phyloP scores from a whole-genome alignment of 2,797 vertebrate genomes.

The Trichosurus vulpecula region DNA sequence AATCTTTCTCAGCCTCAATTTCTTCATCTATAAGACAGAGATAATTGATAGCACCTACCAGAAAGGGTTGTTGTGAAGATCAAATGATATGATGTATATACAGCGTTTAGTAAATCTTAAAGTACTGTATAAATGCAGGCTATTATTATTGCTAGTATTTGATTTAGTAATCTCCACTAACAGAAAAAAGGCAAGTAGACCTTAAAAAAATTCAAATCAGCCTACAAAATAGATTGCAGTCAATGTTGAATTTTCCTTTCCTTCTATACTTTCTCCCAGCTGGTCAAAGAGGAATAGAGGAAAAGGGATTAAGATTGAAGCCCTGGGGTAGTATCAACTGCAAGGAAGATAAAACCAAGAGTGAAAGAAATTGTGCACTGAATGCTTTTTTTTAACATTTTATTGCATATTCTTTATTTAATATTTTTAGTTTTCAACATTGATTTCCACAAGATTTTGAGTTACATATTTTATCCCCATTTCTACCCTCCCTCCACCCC shows the following conservation, averaged over 20 bases:
- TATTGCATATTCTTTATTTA: too few species aligned
- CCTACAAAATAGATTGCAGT: neutral
- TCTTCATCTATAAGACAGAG: neutral
- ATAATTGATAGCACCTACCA: neutral
- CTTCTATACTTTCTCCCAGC: neutral
- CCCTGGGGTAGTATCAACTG: neutral
- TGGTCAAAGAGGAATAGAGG: neutral
- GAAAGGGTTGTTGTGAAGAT: neutral
- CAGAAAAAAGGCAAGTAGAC: neutral
- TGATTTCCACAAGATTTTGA: too few species aligned
- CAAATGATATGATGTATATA: neutral
- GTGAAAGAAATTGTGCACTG: neutral
- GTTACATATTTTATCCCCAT: too few species aligned
- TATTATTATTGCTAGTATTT: neutral
- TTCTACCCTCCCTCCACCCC: too few species aligned
- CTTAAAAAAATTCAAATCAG: neutral
- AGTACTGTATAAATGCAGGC: neutral
- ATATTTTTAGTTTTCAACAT: too few species aligned
- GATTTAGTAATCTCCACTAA: neutral
- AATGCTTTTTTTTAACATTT: too few species aligned
- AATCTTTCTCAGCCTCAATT: neutral
- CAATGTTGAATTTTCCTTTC: neutral
- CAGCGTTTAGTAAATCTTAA: neutral
- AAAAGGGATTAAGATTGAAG: neutral
- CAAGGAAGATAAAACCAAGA: neutral